Evolutionary conservation across 1,140 invertebrate species (phyloP).

Genomic region (Leptinotarsa lineolata): DNA sequence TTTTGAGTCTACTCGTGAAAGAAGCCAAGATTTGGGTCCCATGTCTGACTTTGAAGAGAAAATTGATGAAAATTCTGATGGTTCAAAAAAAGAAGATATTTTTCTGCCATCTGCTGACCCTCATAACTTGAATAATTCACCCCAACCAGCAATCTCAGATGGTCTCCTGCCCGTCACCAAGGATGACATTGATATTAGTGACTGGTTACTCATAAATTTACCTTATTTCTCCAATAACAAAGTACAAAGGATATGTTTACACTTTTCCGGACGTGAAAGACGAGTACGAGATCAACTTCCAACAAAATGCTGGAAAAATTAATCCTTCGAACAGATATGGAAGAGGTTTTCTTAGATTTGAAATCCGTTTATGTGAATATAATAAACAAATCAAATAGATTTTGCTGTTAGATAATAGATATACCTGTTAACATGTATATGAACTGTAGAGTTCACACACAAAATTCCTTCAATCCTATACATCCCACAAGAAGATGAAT

Average conservation of each 20-base stretch:
- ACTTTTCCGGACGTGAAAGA: constrained; percentile 7
- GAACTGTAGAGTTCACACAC: background rate
- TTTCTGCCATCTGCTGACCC: background rate
- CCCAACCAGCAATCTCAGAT: background rate
- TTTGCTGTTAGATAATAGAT: background rate
- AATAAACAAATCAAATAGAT: background rate
- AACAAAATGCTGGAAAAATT: background rate
- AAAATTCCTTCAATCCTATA: background rate
- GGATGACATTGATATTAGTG: background rate
- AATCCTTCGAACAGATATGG: background rate
- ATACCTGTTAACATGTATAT: background rate
- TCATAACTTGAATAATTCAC: background rate
- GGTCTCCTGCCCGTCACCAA: background rate
- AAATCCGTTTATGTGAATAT: background rate
- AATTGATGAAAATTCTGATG: background rate
- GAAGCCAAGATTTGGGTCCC: background rate
- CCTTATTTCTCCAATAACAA: background rate
- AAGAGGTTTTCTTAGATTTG: background rate
- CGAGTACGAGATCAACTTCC: background rate
- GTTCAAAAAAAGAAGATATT: background rate
- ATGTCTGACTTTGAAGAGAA: background rate
- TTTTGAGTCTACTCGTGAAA: background rate
- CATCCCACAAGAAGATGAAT: background rate
- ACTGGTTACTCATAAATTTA: background rate
- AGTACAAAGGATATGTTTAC: background rate